Evolutionary conservation across 2,888 invertebrate species (phyloP).

Genomic region (Sphecodes monilicornis): DNA sequence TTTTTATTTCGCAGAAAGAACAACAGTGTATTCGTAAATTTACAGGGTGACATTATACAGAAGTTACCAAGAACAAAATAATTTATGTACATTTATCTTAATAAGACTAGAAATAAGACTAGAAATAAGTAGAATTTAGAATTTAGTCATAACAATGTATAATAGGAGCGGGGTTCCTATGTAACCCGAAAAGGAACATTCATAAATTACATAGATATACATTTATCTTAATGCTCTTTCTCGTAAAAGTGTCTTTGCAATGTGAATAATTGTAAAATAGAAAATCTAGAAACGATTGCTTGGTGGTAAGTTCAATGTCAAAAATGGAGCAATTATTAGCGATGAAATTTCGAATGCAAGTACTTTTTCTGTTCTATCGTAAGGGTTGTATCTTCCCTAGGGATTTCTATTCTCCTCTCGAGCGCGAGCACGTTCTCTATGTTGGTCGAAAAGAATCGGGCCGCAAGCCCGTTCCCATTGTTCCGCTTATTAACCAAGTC

Average conservation of each 20-base stretch:
- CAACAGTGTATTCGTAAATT: too few species aligned
- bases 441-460: not conserved
- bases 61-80: too few species aligned
- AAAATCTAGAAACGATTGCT: not conserved
- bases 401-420: not conserved
- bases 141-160: too few species aligned
- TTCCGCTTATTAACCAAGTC: constrained; percentile 45
- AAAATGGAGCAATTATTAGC: not conserved
- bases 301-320: not conserved
- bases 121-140: too few species aligned
- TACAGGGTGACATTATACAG: too few species aligned
- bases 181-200: too few species aligned
- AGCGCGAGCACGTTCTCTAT: not conserved
- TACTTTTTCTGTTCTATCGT: not conserved
- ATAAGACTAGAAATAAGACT: too few species aligned
- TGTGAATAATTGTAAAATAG: not conserved
- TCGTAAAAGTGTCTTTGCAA: not conserved
- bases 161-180: too few species aligned
- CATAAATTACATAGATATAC: too few species aligned
- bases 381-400: not conserved
- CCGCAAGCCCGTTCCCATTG: not conserved
- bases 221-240: too few species aligned
- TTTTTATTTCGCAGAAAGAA: too few species aligned
- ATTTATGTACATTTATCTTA: too few species aligned
- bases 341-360: not conserved